Evolutionary conservation across 2,888 invertebrate genomes (phyloP), one percentile per base, ranked within the genome.

Genomic region (Arrhopalites spinosus): DNA sequence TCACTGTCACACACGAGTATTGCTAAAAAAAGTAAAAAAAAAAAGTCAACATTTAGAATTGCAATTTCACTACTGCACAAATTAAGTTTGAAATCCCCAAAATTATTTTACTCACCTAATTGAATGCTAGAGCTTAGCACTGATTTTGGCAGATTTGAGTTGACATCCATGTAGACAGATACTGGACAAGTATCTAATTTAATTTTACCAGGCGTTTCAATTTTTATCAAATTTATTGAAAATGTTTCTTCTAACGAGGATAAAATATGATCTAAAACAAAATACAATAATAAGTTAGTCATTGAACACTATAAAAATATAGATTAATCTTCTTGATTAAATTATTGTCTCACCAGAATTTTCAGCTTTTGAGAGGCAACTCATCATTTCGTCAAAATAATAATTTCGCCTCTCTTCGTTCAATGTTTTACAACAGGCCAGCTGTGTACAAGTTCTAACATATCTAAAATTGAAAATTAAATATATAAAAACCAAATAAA

Each of bases 371-470:
- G 87, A 1, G 90, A 89, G 73, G 90, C 79, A 77, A n/a, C 76
- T 91, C 83, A 91, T 88, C 90, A 95, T 93, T 84, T 95, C 93
- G 83, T 93, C 92, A 84, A 92, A 93, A 85, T 94, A 93, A 79
- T 90, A 90, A 82, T 90, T 89, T 84, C 93, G 89, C 83, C 90
- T 90, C 79, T 93, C 88, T 76, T 90, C 89, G 84, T 92, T 92
- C 80, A 95, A 87, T 84, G 53, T 63, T 75, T 78, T 74, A 11
- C 80, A 79, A 80, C 93, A 90, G 7, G 94, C 91, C 79, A 95
- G 91, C 74, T 91, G 90, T 67, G 92, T 91, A 85, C 93, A 93
- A 75, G 91, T 90, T 86, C 91, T 91, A 71, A 91, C 90, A 84
- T 92, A 93, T 83, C 91, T 91, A 84, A 83, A n/a, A n/a, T n/a